phyloP scores from a whole-genome alignment of 2,113 vertebrate genomes.

The Brachionichthys hirsutus region DNA sequence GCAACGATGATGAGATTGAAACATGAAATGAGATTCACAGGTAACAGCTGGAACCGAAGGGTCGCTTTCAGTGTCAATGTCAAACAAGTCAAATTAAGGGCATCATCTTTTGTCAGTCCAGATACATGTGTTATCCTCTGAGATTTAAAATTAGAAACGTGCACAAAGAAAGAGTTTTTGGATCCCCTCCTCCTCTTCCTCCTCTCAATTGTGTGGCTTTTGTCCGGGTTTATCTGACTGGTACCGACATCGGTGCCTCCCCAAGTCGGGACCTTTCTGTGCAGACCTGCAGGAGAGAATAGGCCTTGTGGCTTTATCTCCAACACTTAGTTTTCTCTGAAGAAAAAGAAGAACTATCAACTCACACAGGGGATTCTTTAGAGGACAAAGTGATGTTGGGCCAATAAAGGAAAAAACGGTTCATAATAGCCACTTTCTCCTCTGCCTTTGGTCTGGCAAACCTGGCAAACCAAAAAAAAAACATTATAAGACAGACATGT shows the following conservation, averaged over 20 bases:
- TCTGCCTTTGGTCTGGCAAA: too few species aligned
- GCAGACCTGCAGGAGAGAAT: slow-evolving; percentile 32
- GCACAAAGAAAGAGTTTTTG: slow-evolving; percentile 1
- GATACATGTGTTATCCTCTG: slow-evolving; percentile 7
- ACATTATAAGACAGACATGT: too few species aligned
- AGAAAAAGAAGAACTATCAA: too few species aligned
- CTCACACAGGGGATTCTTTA: too few species aligned
- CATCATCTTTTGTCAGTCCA: slow-evolving; percentile 12
- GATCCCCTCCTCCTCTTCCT: slow-evolving; percentile 26
- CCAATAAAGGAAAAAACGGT: too few species aligned
- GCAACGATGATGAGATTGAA: slow-evolving; percentile 26
- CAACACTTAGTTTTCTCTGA: slow-evolving; percentile 6
- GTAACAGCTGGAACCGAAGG: slow-evolving; percentile 14
- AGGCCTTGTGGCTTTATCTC: slow-evolving; percentile 40
- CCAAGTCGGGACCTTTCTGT: slow-evolving; percentile 41
- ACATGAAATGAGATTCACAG: slow-evolving; percentile 23
- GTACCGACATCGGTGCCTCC: slow-evolving; percentile 36
- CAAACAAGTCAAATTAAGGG: slow-evolving; percentile 8
- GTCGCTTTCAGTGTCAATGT: slow-evolving; percentile 16
- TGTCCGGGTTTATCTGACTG: slow-evolving; percentile 40
- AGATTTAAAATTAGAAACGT: slow-evolving; percentile 12
- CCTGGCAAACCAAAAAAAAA: too few species aligned
- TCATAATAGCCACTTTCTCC: too few species aligned
- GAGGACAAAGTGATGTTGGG: too few species aligned
- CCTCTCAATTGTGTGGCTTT: slow-evolving; percentile 33